A percentile compares a stretch with the other conserved stretches of the same genome.
phyloP scores from a whole-genome alignment of 2,797 vertebrate species.

The Sebastes diaconus region DNA sequence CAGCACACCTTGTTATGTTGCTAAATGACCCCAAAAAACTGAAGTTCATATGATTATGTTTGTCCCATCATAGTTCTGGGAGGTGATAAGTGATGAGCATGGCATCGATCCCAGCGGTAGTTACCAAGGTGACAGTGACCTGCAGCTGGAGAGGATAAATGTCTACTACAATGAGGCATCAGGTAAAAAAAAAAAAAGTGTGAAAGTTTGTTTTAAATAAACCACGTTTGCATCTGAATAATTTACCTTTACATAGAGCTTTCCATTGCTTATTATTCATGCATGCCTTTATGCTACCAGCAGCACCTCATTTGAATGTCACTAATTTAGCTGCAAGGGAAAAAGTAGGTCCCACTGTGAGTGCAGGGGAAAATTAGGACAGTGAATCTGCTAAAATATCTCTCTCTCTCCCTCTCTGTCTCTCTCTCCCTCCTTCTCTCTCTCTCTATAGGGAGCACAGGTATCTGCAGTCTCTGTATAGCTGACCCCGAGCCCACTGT shows the following conservation, averaged over 20 bases:
- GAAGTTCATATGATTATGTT: not conserved
- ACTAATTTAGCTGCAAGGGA: conserved; percentile 37
- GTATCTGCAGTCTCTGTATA: conserved; percentile 73
- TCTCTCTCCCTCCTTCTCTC: not conserved
- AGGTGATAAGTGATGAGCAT: conserved; percentile 96
- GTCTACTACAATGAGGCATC: conserved; percentile 97
- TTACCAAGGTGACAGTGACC: conserved; percentile 94
- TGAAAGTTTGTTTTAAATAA: not conserved
- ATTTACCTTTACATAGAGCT: not conserved
- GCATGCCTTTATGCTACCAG: conserved; percentile 40
- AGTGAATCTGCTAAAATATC: conserved; percentile 61
- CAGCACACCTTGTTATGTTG: not conserved
- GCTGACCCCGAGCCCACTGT: conserved; percentile 28
- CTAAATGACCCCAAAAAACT: not conserved
- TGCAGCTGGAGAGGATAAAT: conserved; percentile 96
- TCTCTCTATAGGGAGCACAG: conserved; percentile 64
- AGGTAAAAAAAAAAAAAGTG: conserved; percentile 75
- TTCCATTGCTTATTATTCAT: conserved; percentile 13
- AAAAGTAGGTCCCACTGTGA: conserved; percentile 62
- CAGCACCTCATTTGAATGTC: conserved; percentile 32
- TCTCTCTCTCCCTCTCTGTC: conserved; percentile 5
- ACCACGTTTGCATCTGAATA: not conserved
- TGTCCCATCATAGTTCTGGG: conserved; percentile 88
- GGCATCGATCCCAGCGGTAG: conserved; percentile 94
- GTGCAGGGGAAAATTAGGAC: conserved; percentile 61